Evolutionary conservation across 2,113 vertebrate species (phyloP).

Genomic region (Laticauda laticaudata): DNA sequence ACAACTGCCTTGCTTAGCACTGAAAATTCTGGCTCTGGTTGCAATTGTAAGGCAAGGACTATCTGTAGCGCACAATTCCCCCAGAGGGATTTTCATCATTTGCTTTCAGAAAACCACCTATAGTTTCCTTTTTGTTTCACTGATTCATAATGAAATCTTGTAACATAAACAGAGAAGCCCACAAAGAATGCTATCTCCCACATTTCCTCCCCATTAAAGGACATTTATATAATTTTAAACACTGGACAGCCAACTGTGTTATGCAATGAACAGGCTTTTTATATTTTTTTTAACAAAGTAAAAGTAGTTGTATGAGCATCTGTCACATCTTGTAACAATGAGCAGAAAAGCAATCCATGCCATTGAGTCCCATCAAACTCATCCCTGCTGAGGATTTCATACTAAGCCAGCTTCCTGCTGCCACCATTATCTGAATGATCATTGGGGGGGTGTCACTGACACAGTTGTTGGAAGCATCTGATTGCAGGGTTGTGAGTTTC

Average conservation of each 20-base stretch:
- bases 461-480: not conserved
- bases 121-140: not conserved
- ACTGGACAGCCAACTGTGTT: not conserved
- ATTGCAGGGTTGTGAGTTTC: not conserved
- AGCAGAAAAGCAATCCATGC: not conserved
- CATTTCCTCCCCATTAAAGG: not conserved
- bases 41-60: too few species aligned
- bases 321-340: not conserved
- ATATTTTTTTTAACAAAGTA: not conserved
- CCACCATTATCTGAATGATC: not conserved
- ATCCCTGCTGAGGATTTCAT: not conserved
- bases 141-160: not conserved
- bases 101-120: not conserved
- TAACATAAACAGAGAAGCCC: not conserved
- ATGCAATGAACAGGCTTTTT: not conserved
- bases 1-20: not conserved
- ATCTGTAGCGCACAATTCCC: too few species aligned
- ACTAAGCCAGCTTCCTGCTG: not conserved
- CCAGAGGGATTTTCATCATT: not conserved
- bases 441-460: not conserved
- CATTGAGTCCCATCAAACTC: not conserved
- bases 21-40: too few species aligned
- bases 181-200: not conserved
- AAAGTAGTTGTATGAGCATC: not conserved
- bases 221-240: not conserved